These are phyloP conservation scores for Kuschelorhynchus macadamiae DNA, from an alignment of 2,888 invertebrate species.

Conservation along the genomic window DNA sequence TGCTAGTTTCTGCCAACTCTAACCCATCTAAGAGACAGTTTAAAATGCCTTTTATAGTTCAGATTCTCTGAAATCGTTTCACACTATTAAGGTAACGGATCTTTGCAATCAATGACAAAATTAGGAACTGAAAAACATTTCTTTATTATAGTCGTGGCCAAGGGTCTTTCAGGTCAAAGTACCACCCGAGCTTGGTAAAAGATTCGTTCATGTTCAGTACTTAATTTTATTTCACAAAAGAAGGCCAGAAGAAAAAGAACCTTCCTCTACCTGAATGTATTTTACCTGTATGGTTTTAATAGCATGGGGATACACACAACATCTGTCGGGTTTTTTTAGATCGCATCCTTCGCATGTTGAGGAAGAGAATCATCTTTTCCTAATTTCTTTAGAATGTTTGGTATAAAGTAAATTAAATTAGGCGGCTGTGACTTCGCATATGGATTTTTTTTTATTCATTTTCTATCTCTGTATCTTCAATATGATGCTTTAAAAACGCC, in stretches of 20 bases:
- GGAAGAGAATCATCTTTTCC: slow-evolving; percentile 11
- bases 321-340: slow-evolving; percentile 37
- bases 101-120: background rate
- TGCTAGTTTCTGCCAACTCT: too few relatives aligned
- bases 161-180: slow-evolving; percentile 1
- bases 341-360: slow-evolving; percentile 13
- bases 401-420: too few relatives aligned
- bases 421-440: too few relatives aligned
- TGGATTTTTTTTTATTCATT: too few relatives aligned
- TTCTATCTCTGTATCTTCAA: too few relatives aligned
- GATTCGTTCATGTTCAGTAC: slow-evolving; percentile 31
- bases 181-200: background rate
- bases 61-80: too few relatives aligned
- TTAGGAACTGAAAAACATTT: background rate
- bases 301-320: slow-evolving; percentile 28
- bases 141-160: slow-evolving; percentile 5
- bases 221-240: slow-evolving; percentile 49
- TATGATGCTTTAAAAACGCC: too few relatives aligned
- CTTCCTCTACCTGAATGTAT: slow-evolving; percentile 47
- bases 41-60: too few relatives aligned
- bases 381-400: slow-evolving; percentile 5
- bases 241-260: slow-evolving; percentile 35
- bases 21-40: too few relatives aligned
- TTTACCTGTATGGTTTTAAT: slow-evolving; percentile 46
- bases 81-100: background rate